A percentile compares a stretch with the other conserved stretches of the same genome.
Evolutionary conservation across 64 coral and sea anemone genomes (phyloP).

Genomic region (Pachyseris speciosa): DNA sequence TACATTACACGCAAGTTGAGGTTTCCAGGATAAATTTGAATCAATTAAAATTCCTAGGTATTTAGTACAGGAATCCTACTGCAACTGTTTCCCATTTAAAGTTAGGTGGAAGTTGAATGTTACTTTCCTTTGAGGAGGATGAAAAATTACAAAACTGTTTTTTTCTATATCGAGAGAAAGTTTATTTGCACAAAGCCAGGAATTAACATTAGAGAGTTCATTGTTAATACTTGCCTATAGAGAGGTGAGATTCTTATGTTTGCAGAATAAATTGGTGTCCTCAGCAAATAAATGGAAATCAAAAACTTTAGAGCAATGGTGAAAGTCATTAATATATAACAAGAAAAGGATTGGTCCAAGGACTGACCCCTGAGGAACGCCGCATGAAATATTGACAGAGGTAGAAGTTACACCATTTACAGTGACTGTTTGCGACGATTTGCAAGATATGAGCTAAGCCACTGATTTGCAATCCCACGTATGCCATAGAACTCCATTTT

Average conservation of each 20-base stretch:
- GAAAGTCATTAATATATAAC: constrained; percentile 37
- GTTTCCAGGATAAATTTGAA: constrained; percentile 26
- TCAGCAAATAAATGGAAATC: constrained; percentile 24
- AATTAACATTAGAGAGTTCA: constrained; percentile 11
- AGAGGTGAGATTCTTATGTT: neutral
- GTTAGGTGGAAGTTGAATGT: neutral
- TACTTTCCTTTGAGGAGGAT: too few relatives aligned
- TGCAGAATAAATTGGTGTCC: constrained; percentile 2
- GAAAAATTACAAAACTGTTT: neutral
- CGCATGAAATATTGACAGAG: neutral
- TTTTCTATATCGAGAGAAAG: constrained; percentile 6
- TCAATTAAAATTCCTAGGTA: constrained; percentile 13
- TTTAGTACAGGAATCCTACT: neutral
- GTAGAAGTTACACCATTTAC: constrained; percentile 10
- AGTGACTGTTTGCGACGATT: constrained; percentile 8
- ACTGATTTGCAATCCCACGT: constrained; percentile 10
- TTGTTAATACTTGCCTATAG: constrained; percentile 18
- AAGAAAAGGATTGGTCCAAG: constrained; percentile 16
- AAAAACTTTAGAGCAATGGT: constrained; percentile 15
- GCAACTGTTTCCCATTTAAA: neutral
- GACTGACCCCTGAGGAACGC: constrained; percentile 12
- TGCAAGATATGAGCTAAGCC: constrained; percentile 38
- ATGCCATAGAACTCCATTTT: constrained; percentile 50
- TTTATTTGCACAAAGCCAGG: constrained; percentile 13
- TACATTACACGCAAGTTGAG: neutral